phyloP scores from a whole-genome alignment of 1,140 invertebrate species.

The Drosophila azteca region DNA sequence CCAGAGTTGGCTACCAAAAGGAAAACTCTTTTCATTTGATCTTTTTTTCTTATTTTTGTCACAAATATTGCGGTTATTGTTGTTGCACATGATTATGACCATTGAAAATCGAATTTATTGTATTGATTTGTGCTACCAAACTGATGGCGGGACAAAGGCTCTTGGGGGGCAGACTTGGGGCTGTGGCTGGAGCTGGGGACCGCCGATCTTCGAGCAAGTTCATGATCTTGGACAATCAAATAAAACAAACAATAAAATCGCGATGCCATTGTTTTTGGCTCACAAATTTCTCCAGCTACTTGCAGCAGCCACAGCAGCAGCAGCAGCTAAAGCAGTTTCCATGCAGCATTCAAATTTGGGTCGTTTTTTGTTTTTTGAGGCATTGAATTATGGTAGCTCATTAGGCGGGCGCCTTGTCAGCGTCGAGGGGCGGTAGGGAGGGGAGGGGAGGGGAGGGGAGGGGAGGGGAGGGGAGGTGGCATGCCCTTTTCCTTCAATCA shows the following conservation, averaged over 20 bases:
- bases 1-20: slow-evolving; percentile 45
- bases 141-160: slow-evolving; percentile 62
- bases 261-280: slow-evolving; percentile 55
- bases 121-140: slow-evolving; percentile 80
- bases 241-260: slow-evolving; percentile 49
- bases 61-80: slow-evolving; percentile 56
- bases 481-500: slow-evolving; percentile 78
- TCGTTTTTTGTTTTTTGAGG: slow-evolving; percentile 30
- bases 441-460: too few relatives aligned
- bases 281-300: slow-evolving; percentile 33
- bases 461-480: slow-evolving; percentile 14
- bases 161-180: not conserved
- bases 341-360: slow-evolving; percentile 66
- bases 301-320: not conserved
- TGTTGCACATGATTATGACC: slow-evolving; percentile 53
- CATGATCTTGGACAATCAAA: slow-evolving; percentile 73
- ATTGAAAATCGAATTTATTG: slow-evolving; percentile 61
- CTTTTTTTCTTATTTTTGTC: slow-evolving; percentile 8
- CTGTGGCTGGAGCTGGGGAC: not conserved
- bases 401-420: slow-evolving; percentile 65
- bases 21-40: not conserved
- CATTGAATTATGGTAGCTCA: slow-evolving; percentile 78
- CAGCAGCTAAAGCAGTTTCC: not conserved
- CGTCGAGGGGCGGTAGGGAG: not conserved
- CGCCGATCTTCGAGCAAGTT: slow-evolving; percentile 58